These are phyloP conservation scores for Himalopsyche phryganea DNA, from an alignment of 1,140 invertebrate species.

Conservation along the genomic window DNA sequence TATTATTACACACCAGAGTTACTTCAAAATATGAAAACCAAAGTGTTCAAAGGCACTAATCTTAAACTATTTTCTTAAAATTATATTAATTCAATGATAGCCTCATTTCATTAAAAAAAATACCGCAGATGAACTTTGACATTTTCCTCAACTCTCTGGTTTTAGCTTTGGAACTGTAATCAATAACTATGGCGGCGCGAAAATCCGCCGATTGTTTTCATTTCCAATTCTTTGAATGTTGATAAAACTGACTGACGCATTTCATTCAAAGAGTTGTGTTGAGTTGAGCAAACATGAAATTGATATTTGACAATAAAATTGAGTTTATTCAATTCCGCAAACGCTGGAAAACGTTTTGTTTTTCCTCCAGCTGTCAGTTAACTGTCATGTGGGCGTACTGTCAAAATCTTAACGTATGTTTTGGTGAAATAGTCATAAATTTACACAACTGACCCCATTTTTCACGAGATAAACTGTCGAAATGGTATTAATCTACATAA, in stretches of 20 bases:
- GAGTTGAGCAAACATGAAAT: no score
- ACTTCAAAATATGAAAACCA: no score
- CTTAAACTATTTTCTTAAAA: no score
- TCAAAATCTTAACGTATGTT: conserved; percentile 24
- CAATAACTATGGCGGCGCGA: background rate
- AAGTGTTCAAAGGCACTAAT: no score
- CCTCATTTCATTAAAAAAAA: no score
- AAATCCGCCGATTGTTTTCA: background rate
- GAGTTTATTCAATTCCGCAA: no score
- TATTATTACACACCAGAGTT: no score
- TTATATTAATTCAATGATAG: no score
- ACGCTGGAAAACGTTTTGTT: no score
- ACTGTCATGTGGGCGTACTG: conserved; percentile 29
- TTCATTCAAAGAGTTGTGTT: background rate
- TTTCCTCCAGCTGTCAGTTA: background rate
- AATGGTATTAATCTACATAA: background rate
- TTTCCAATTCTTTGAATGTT: background rate
- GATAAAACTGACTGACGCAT: background rate
- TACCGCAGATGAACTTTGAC: background rate
- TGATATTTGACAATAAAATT: no score
- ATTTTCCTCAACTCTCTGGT: background rate
- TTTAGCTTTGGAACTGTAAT: background rate
- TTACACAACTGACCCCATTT: conserved; percentile 36
- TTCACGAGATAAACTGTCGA: background rate
- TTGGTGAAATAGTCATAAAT: conserved; percentile 34